Evolutionary conservation across 2,797 vertebrate genomes (phyloP).

Genomic region (Ptychadena robeensis): DNA sequence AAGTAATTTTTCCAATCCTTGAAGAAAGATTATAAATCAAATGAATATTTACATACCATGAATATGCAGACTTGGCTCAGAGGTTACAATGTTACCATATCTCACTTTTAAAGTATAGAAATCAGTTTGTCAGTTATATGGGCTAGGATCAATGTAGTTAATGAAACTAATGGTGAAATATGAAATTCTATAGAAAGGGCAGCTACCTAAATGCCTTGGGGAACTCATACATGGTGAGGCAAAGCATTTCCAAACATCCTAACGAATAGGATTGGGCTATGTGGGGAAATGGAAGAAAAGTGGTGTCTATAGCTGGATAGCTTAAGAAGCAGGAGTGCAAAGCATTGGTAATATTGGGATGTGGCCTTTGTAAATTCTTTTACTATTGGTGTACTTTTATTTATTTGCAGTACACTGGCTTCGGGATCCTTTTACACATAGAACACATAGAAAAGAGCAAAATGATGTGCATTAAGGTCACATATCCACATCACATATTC

Average conservation of each 20-base stretch:
- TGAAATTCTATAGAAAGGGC: too few species aligned
- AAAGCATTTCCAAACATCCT: too few species aligned
- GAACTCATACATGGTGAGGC: too few species aligned
- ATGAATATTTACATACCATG: slow-evolving; percentile 46
- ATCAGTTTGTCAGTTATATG: neutral
- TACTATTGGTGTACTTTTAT: too few species aligned
- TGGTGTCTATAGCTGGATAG: neutral
- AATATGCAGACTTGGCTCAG: slow-evolving; percentile 22
- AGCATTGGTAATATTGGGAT: neutral
- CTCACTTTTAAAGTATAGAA: neutral
- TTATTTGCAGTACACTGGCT: too few species aligned
- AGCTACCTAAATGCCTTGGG: too few species aligned
- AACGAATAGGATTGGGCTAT: neutral
- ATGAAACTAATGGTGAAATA: neutral
- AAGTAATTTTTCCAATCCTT: slow-evolving; percentile 48
- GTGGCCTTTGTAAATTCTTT: too few species aligned
- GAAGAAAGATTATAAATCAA: slow-evolving; percentile 47
- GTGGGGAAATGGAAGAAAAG: neutral
- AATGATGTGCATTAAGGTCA: too few species aligned
- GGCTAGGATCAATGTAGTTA: neutral
- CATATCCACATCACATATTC: too few species aligned
- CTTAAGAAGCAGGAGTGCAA: neutral
- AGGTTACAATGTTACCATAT: slow-evolving; percentile 14
- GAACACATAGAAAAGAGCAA: too few species aligned
- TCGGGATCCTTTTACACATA: too few species aligned